These are phyloP conservation scores for Gryllus longicercus DNA, from an alignment of 2,888 invertebrate species.

Conservation along the genomic window DNA sequence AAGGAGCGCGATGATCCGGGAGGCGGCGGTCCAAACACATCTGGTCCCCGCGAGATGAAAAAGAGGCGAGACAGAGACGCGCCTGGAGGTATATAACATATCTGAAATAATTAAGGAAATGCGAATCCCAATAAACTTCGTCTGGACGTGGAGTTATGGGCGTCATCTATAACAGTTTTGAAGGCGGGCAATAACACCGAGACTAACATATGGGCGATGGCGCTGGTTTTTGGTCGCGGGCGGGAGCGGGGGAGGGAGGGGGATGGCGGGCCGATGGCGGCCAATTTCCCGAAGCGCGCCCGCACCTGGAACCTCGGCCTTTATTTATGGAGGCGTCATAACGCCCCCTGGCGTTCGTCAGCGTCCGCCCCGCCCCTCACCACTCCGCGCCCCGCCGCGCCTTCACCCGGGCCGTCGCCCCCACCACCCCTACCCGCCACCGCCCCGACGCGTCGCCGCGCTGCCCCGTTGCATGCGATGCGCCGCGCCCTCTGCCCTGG, in stretches of 20 bases:
- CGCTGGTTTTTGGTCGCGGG: not conserved
- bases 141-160: not conserved
- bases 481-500: too few relatives aligned
- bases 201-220: constrained; percentile 1
- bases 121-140: not conserved
- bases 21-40: too few relatives aligned
- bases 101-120: constrained; percentile 17
- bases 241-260: not conserved
- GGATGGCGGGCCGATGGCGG: not conserved
- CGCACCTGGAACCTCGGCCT: constrained; percentile 8
- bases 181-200: constrained; percentile 17
- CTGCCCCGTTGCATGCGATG: too few relatives aligned
- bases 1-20: too few relatives aligned
- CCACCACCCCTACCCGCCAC: not conserved
- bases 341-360: constrained; percentile 6
- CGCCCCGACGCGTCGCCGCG: too few relatives aligned
- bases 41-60: too few relatives aligned
- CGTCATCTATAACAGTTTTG: constrained; percentile 6
- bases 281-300: constrained; percentile 8
- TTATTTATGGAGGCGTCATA: constrained; percentile 17
- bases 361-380: not conserved
- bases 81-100: not conserved
- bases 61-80: not conserved
- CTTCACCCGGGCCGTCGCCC: not conserved
- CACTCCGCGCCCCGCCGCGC: not conserved